phyloP scores from a whole-genome alignment of 2,113 vertebrate species.

The Catharus minimus region DNA sequence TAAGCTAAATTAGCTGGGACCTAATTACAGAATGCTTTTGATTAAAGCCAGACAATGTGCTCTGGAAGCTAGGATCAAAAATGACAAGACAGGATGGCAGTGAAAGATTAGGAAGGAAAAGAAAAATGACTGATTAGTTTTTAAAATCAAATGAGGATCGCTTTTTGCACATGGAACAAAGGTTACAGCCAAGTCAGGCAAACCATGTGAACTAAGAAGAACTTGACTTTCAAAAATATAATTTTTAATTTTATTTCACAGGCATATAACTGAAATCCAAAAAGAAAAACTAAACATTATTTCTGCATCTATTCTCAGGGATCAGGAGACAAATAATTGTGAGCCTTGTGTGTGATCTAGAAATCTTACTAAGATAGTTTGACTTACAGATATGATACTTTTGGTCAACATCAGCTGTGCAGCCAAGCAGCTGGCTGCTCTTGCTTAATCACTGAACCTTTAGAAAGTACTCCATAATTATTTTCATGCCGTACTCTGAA shows the following conservation, averaged over 20 bases:
- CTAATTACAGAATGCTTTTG: slow-evolving; percentile 54
- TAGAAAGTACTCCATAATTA: slow-evolving; percentile 6
- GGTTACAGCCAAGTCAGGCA: background rate
- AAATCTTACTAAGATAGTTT: background rate
- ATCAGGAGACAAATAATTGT: background rate
- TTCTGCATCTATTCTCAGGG: background rate
- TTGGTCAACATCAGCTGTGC: slow-evolving; percentile 22
- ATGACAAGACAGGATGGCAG: background rate
- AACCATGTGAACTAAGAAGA: background rate
- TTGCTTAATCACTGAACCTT: slow-evolving; percentile 22
- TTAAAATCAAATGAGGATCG: background rate
- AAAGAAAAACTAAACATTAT: background rate
- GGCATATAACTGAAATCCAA: background rate
- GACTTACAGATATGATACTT: background rate
- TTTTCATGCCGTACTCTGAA: background rate
- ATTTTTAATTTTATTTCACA: background rate
- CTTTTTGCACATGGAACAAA: background rate
- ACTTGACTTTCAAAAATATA: background rate
- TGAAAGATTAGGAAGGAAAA: slow-evolving; percentile 22
- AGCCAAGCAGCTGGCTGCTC: slow-evolving; percentile 20
- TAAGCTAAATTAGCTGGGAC: slow-evolving; percentile 51
- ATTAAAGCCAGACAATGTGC: slow-evolving; percentile 47
- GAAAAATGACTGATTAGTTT: slow-evolving; percentile 23
- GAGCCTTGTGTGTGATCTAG: background rate
- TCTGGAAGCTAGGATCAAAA: slow-evolving; percentile 39